Evolutionary conservation across 2,797 vertebrate species (phyloP).

Genomic region (Microctenopoma lineatum): DNA sequence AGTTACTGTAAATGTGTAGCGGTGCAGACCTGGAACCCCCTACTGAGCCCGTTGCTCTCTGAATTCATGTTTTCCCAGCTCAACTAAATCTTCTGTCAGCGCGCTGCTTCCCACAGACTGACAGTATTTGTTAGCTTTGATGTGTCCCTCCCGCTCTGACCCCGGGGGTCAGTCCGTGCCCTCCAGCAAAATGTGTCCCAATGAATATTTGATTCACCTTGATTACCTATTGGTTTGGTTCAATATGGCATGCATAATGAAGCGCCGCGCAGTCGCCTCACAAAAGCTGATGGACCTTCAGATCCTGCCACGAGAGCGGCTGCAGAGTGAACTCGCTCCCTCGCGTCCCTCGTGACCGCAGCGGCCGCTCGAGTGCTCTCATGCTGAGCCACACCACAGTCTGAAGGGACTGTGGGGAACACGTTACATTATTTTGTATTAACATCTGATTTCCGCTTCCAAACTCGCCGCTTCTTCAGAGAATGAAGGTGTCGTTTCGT

Average conservation of each 20-base stretch:
- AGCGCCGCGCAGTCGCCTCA: constrained; percentile 28
- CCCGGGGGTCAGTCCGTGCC: constrained; percentile 21
- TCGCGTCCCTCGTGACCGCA: not conserved
- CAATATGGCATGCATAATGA: constrained; percentile 76
- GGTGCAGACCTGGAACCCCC: not conserved
- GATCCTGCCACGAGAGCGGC: not conserved
- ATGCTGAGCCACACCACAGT: not conserved
- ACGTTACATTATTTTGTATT: too few species aligned
- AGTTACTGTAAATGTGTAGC: not conserved
- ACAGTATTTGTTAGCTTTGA: constrained; percentile 40
- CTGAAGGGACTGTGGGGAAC: too few species aligned
- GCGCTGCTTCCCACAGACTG: not conserved
- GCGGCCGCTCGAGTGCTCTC: not conserved
- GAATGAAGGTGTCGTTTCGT: constrained; percentile 40
- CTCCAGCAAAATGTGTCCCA: constrained; percentile 60
- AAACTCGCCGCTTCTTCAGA: constrained; percentile 20
- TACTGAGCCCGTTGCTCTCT: constrained; percentile 6
- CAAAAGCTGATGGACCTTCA: constrained; percentile 13
- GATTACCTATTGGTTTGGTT: constrained; percentile 76
- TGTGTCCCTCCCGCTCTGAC: constrained; percentile 38
- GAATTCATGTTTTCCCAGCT: constrained; percentile 10
- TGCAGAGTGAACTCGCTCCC: constrained; percentile 4
- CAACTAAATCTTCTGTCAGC: constrained; percentile 15
- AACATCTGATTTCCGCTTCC: constrained; percentile 9
- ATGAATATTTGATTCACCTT: constrained; percentile 80